Conservation (phyloP, 2,797 vertebrate species). For the Dallia pectoralis region DNA sequence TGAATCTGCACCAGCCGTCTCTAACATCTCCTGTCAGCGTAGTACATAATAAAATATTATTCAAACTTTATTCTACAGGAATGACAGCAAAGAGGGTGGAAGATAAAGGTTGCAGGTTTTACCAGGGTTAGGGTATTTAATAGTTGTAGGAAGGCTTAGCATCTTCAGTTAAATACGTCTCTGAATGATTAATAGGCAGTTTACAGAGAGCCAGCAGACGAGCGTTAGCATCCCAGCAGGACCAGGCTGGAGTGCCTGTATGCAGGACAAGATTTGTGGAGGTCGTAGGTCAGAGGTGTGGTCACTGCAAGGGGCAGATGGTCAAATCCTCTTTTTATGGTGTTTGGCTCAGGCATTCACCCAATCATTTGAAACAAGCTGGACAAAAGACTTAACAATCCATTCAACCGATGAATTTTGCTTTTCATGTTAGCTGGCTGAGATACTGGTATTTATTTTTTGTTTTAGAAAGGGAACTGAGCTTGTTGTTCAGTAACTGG, state of each 20-base stretch:
- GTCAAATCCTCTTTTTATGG: conserved; percentile 61
- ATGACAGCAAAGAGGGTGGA: background rate
- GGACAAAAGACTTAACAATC: background rate
- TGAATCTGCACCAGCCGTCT: background rate
- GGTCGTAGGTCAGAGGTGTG: conserved; percentile 72
- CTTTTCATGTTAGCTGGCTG: background rate
- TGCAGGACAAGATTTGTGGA: conserved; percentile 65
- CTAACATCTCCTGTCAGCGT: background rate
- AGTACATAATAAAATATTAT: background rate
- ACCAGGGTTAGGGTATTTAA: conserved; percentile 6
- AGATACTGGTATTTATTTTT: background rate
- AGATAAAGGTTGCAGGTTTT: background rate
- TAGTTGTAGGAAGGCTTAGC: conserved; percentile 15
- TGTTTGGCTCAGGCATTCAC: conserved; percentile 43
- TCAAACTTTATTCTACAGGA: background rate
- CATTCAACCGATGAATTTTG: background rate
- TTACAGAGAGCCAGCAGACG: conserved; percentile 27
- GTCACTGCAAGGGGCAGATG: conserved; percentile 68
- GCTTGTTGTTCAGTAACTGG: background rate
- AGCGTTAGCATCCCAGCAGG: conserved; percentile 15
- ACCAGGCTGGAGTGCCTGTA: conserved; percentile 48
- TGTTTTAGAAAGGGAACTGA: too few species aligned
- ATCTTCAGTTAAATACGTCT: conserved; percentile 11
- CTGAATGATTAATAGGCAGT: conserved; percentile 31
- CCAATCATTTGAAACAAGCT: conserved; percentile 26